Evolutionary conservation across 2,797 vertebrate genomes (phyloP).

Genomic region (Pelodytes ibericus): DNA sequence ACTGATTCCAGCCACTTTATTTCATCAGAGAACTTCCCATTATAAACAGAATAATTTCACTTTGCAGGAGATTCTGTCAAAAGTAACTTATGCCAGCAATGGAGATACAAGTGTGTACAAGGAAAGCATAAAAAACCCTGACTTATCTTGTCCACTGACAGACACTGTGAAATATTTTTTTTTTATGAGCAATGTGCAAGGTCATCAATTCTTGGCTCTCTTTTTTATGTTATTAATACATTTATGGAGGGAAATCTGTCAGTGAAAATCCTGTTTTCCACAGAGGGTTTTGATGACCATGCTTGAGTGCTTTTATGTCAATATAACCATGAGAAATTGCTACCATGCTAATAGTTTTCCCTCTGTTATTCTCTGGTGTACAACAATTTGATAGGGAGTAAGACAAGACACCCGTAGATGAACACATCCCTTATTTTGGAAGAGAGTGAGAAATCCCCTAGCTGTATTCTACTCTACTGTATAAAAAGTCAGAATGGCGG

Average conservation of each 20-base stretch:
- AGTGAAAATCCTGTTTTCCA: conserved; percentile 51
- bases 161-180: conserved; percentile 28
- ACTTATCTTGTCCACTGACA: conserved; percentile 33
- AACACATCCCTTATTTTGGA: conserved; percentile 51
- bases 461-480: conserved; percentile 37
- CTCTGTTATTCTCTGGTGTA: conserved; percentile 44
- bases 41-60: conserved; percentile 56
- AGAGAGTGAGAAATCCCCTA: conserved; percentile 48
- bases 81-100: conserved; percentile 25
- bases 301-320: conserved; percentile 54
- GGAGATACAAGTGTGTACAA: conserved; percentile 41
- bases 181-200: conserved; percentile 28
- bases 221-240: conserved; percentile 55
- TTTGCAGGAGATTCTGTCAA: conserved; percentile 45
- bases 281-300: conserved; percentile 50
- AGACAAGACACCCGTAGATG: conserved; percentile 52
- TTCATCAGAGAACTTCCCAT: conserved; percentile 58
- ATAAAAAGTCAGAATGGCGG: conserved; percentile 37
- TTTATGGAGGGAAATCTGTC: conserved; percentile 48
- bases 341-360: conserved; percentile 54
- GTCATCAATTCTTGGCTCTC: conserved; percentile 47
- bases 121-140: conserved; percentile 21
- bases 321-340: conserved; percentile 54
- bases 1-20: conserved; percentile 71
- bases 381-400: conserved; percentile 46